Conservation (phyloP, 1,140 invertebrate genomes). For the Probaryconus sp. region DNA sequence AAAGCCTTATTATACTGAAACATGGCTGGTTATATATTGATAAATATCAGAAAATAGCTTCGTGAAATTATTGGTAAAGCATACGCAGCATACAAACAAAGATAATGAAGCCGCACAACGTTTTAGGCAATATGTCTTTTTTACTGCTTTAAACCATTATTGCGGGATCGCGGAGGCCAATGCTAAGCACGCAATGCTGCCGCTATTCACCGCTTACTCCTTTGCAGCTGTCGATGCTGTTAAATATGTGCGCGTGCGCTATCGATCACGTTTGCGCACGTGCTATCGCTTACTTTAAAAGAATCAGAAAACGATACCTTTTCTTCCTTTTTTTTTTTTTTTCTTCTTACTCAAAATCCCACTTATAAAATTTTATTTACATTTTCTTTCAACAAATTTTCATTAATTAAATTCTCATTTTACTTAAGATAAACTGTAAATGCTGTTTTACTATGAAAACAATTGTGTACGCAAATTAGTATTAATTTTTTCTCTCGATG, state of each 20-base stretch:
- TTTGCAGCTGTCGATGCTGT: conserved; percentile 54
- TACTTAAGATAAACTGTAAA: no score
- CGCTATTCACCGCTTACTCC: neutral
- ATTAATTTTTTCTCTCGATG: no score
- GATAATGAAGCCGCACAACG: neutral
- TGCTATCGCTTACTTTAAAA: conserved; percentile 42
- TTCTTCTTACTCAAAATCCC: no score
- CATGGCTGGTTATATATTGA: no score
- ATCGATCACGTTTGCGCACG: conserved; percentile 56
- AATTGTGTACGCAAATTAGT: no score
- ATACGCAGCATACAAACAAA: conserved; percentile 13
- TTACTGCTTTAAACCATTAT: conserved; percentile 5
- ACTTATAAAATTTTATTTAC: no score
- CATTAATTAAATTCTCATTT: no score
- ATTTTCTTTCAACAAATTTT: no score
- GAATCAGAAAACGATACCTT: conserved; percentile 27
- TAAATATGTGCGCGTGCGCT: conserved; percentile 47
- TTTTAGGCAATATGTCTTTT: conserved; percentile 29
- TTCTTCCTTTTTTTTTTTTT: neutral
- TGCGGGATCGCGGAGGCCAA: conserved; percentile 16
- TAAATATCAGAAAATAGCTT: conserved; percentile 13
- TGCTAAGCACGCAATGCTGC: conserved; percentile 51
- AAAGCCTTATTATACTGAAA: no score
- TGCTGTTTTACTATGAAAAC: no score
- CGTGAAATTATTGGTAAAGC: conserved; percentile 21